Evolutionary conservation across 1,140 invertebrate species (phyloP).

Genomic region (Drosophila arawakana): DNA sequence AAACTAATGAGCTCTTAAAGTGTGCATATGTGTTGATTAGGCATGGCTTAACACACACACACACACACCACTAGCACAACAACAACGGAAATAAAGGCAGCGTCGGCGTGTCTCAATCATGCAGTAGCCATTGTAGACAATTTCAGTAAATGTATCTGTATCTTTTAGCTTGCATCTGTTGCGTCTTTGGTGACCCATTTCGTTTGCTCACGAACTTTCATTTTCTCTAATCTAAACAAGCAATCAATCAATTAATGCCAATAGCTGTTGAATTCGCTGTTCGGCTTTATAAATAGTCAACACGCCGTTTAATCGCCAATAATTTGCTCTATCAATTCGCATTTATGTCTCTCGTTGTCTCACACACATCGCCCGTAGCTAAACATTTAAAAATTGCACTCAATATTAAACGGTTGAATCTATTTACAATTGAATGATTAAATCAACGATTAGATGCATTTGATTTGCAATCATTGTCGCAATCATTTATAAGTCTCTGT

Average conservation of each 20-base stretch:
- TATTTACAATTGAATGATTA: constrained; percentile 68
- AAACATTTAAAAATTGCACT: constrained; percentile 18
- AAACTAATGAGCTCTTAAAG: constrained; percentile 73
- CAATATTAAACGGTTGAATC: constrained; percentile 32
- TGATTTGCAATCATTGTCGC: constrained; percentile 71
- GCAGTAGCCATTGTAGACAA: constrained; percentile 41
- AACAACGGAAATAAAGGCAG: constrained; percentile 40
- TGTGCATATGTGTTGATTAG: constrained; percentile 65
- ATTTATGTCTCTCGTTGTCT: constrained; percentile 39
- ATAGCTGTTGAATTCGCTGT: constrained; percentile 42
- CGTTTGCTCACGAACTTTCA: constrained; percentile 57
- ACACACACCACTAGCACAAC: constrained; percentile 23
- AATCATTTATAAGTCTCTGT: constrained; percentile 3
- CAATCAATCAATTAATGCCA: constrained; percentile 78
- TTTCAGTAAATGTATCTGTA: constrained; percentile 27
- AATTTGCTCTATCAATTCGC: constrained; percentile 75
- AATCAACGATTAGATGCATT: constrained; percentile 43
- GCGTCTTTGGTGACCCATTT: constrained; percentile 65
- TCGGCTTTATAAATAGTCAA: constrained; percentile 52
- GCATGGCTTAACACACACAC: constrained; percentile 43
- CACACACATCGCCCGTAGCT: constrained; percentile 10
- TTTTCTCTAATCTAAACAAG: constrained; percentile 78
- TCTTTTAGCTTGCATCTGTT: constrained; percentile 43
- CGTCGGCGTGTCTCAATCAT: constrained; percentile 43
- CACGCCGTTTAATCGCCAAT: constrained; percentile 63